Percentiles rank a stretch among this genome's conserved stretches.
Evolutionary conservation across 2,888 invertebrate species (phyloP).

Genomic region (Hedychridium roseum): DNA sequence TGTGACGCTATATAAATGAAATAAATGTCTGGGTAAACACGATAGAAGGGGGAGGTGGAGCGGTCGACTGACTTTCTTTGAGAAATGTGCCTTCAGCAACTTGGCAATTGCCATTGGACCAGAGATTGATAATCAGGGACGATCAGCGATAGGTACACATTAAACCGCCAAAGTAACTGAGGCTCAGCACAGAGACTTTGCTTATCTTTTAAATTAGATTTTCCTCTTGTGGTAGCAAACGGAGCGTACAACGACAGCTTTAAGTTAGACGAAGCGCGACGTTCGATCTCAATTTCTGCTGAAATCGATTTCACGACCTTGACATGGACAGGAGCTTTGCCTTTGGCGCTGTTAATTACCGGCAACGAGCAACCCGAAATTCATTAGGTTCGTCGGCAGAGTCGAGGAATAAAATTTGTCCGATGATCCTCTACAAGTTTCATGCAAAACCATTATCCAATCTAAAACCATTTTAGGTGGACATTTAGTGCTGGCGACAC

Average conservation of each 20-base stretch:
- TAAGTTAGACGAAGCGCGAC: background rate
- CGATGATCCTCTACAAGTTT: too few species aligned
- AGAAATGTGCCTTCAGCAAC: too few species aligned
- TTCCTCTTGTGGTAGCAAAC: conserved; percentile 13
- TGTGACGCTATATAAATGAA: too few species aligned
- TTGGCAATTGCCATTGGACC: too few species aligned
- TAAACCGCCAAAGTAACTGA: conserved; percentile 24
- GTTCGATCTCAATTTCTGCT: conserved; percentile 15
- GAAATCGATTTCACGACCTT: conserved; percentile 26
- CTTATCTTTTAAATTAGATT: conserved; percentile 40
- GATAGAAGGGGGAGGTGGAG: too few species aligned
- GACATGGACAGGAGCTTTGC: conserved; percentile 22
- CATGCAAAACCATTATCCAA: too few species aligned
- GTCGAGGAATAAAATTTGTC: too few species aligned
- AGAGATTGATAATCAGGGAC: conserved; percentile 23
- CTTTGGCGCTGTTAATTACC: conserved; percentile 12
- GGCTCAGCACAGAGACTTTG: conserved; percentile 7
- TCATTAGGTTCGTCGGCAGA: too few species aligned
- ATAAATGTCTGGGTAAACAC: too few species aligned
- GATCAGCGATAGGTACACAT: conserved; percentile 32
- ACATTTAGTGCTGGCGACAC: too few species aligned
- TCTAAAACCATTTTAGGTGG: too few species aligned
- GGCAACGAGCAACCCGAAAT: conserved; percentile 4
- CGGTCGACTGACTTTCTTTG: too few species aligned
- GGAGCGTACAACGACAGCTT: background rate